Evolutionary conservation across 1,140 invertebrate genomes (phyloP), one percentile per base, ranked within the genome.

Genomic region (Neomicropteryx cornuta): DNA sequence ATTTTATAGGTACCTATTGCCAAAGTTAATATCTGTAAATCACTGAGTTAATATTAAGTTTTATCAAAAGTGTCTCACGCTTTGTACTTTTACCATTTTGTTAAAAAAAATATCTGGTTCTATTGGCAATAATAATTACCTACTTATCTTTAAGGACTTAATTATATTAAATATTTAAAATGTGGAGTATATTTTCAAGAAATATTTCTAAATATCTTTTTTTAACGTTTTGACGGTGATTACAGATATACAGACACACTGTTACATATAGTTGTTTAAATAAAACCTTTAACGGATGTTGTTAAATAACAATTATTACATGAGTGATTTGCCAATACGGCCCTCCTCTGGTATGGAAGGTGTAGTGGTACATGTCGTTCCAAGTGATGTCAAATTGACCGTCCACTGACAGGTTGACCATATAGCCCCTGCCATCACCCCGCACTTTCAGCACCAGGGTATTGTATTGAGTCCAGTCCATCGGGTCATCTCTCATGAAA

Each of bases 311-410:
- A 41, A 38, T 36, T 51, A 46, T 50, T 71, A 88, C 85, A 70
- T 81, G 87, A 1, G 81, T 74, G 39, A 79, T 65, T 69, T 97
- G 93, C 94, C 94, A 97, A 57, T 97, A 95, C 5, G 94, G 94
- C 1, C 94, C 94, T 30, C 94, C 94, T 63, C 89, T 75, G 0
- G 94, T 98, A 54, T 80, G 89, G 0, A 97, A 53, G 0, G 81
- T 69, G 65, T 81, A 96, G 48, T 77, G 70, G 56, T 81, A 91
- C 13, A 83, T 70, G 64, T 96, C 87, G 57, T 89, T 81, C 81
- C 83, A 92, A 10, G 68, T 68, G 6, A 93, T 55, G 58, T 96
- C 90, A 51, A 73, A 84, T 36, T 74, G 72, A 10, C 79, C 79
- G 43, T 75, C 69, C 1, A 71, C 73, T 24, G 72, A 65, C 33